A percentile compares a stretch with the other conserved stretches of the same genome.
phyloP scores from a whole-genome alignment of 2,888 invertebrate species.

The Habroteleia sp. region DNA sequence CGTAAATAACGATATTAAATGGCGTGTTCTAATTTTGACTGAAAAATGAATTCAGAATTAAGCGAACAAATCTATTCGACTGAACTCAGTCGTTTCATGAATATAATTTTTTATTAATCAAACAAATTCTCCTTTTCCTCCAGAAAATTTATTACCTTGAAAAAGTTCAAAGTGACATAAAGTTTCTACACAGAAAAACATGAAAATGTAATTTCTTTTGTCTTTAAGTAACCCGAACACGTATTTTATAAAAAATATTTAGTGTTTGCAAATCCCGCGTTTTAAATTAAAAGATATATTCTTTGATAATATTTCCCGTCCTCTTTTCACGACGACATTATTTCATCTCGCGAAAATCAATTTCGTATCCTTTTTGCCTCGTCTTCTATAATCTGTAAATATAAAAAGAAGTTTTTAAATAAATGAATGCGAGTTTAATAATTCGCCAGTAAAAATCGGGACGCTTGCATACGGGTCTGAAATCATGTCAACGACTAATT shows the following conservation, averaged over 20 bases:
- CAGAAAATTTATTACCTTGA: slow-evolving; percentile 16
- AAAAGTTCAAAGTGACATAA: slow-evolving; percentile 32
- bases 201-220: slow-evolving; percentile 47
- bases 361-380: slow-evolving; percentile 12
- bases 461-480: too few relatives aligned
- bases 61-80: neutral
- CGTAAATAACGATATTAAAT: too few relatives aligned
- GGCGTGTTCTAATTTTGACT: neutral
- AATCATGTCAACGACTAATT: too few relatives aligned
- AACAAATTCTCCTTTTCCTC: slow-evolving; percentile 14
- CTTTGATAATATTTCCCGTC: slow-evolving; percentile 40
- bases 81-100: neutral
- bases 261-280: slow-evolving; percentile 34
- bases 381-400: slow-evolving; percentile 15
- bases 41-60: neutral
- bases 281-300: slow-evolving; percentile 40
- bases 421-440: slow-evolving; percentile 5
- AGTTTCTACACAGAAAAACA: slow-evolving; percentile 28
- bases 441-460: neutral
- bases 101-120: slow-evolving; percentile 23
- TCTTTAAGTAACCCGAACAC: slow-evolving; percentile 41
- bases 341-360: slow-evolving; percentile 31
- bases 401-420: slow-evolving; percentile 14
- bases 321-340: slow-evolving; percentile 14
- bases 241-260: slow-evolving; percentile 44